A percentile compares a stretch with the other conserved stretches of the same genome.
phyloP scores from a whole-genome alignment of 2,797 vertebrate species.

The Telmatherina bonti region DNA sequence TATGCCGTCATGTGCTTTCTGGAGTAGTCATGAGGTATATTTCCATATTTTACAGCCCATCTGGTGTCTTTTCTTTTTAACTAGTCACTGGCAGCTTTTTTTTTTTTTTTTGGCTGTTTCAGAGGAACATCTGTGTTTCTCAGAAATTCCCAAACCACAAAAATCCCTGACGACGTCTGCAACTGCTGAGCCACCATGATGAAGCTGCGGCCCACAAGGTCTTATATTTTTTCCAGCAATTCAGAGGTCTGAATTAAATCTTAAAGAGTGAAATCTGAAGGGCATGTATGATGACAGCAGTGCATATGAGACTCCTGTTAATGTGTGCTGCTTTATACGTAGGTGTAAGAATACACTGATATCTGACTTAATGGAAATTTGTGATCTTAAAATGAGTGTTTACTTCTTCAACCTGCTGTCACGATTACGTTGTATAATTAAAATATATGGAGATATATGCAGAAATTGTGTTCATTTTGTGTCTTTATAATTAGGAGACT shows the following conservation, averaged over 20 bases:
- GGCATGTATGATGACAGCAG: constrained; percentile 28
- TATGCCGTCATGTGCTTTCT: constrained; percentile 36
- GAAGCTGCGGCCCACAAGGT: constrained; percentile 33
- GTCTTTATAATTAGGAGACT: too few relatives aligned
- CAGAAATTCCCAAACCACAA: constrained; percentile 61
- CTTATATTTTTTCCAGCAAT: constrained; percentile 27
- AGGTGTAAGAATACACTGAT: constrained; percentile 11
- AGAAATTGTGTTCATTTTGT: too few relatives aligned
- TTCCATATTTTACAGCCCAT: constrained; percentile 62
- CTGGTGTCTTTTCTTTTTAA: constrained; percentile 51
- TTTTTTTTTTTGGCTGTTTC: constrained; percentile 54
- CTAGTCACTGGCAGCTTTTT: constrained; percentile 49
- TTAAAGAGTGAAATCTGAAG: constrained; percentile 33
- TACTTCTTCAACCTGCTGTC: not conserved
- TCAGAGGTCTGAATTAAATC: constrained; percentile 46
- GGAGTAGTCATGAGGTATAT: constrained; percentile 57
- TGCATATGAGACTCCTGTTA: constrained; percentile 29
- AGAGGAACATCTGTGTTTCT: constrained; percentile 59
- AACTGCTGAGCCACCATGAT: constrained; percentile 44
- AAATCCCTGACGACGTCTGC: constrained; percentile 51
- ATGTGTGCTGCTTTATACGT: constrained; percentile 26
- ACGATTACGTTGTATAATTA: not conserved
- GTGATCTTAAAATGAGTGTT: constrained; percentile 5
- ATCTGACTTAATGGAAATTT: constrained; percentile 18
- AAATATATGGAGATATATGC: not conserved